phyloP scores from a whole-genome alignment of 2,888 invertebrate species.

The Punctoribates punctum region DNA sequence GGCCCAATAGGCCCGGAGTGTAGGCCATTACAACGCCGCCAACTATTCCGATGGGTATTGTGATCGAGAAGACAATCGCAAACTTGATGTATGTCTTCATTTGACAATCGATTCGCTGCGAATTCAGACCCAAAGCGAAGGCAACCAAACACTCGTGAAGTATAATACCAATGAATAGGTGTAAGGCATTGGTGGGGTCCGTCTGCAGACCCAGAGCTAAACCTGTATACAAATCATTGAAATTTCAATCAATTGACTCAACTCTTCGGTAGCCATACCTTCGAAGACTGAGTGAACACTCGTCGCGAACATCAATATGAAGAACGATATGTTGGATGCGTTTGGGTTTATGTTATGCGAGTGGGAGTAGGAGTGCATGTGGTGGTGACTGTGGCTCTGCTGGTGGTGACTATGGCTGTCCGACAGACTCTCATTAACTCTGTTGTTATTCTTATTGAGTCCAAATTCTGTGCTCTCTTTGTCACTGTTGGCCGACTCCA shows the following conservation, averaged over 20 bases:
- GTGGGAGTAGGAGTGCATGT: conserved; percentile 38
- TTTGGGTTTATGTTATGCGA: conserved; percentile 33
- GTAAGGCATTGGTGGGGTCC: conserved; percentile 49
- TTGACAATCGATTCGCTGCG: conserved; percentile 49
- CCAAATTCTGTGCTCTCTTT: neutral
- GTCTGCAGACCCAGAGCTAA: conserved; percentile 53
- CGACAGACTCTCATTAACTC: no score
- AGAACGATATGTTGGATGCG: conserved; percentile 48
- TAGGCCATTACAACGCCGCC: conserved; percentile 51
- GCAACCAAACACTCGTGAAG: conserved; percentile 52
- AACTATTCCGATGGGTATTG: conserved; percentile 52
- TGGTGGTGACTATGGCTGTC: conserved; percentile 35
- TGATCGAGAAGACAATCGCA: conserved; percentile 50
- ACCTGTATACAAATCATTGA: conserved; percentile 46
- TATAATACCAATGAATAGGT: conserved; percentile 52
- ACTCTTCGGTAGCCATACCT: conserved; percentile 27
- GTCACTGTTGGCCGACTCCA: conserved; percentile 1
- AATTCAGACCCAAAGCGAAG: conserved; percentile 52
- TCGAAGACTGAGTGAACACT: conserved; percentile 53
- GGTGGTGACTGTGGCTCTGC: conserved; percentile 42
- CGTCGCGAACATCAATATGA: conserved; percentile 52
- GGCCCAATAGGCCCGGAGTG: conserved; percentile 50
- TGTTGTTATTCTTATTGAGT: neutral
- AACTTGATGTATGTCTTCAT: conserved; percentile 49
- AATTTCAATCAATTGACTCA: neutral